phyloP scores from a whole-genome alignment of 2,797 vertebrate species.

The Hafferia zeledoni region DNA sequence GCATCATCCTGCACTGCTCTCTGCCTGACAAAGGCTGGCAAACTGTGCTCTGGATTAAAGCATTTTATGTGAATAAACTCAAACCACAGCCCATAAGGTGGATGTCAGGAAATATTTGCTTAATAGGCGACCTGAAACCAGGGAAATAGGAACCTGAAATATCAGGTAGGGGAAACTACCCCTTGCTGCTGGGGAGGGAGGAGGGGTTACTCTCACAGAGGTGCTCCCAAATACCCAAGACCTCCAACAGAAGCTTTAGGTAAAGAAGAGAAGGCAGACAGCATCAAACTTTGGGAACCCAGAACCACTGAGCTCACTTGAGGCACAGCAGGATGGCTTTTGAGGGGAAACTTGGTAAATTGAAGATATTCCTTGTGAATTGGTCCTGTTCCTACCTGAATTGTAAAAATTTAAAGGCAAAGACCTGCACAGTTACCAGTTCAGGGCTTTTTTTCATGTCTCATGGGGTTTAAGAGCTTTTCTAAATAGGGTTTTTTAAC shows the following conservation, averaged over 20 bases:
- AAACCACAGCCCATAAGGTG: not conserved
- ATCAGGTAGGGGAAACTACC: not conserved
- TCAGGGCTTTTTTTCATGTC: not conserved
- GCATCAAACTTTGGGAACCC: not conserved
- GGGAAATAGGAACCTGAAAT: not conserved
- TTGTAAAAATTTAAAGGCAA: not conserved
- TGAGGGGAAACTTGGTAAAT: not conserved
- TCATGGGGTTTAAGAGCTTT: not conserved
- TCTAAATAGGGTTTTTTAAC: accelerated
- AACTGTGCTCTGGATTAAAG: not conserved
- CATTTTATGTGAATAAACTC: not conserved
- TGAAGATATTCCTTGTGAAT: not conserved
- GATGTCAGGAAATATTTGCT: not conserved
- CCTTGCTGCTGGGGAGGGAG: not conserved
- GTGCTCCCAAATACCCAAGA: not conserved
- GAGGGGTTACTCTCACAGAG: not conserved
- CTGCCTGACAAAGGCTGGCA: not conserved
- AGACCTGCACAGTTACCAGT: not conserved
- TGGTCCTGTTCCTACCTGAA: not conserved
- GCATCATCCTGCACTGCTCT: not conserved
- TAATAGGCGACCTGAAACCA: not conserved
- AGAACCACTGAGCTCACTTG: not conserved
- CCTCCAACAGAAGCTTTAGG: not conserved
- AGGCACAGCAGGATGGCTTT: not conserved
- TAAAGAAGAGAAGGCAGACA: not conserved